Evolutionary conservation across 2,888 invertebrate genomes (phyloP).

Genomic region (Latrodectus hesperus): DNA sequence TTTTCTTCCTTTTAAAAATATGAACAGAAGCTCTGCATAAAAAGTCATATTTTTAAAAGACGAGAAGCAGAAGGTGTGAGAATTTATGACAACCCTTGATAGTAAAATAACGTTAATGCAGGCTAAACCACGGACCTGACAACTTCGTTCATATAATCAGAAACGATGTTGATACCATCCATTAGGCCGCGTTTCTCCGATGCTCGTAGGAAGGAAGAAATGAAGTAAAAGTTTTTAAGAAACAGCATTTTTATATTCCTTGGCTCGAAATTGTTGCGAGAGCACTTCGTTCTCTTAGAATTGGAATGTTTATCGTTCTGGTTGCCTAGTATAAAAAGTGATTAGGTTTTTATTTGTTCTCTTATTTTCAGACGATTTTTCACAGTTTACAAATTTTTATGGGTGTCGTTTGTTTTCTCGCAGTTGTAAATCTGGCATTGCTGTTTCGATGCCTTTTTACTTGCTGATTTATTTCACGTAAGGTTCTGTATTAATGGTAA

Average conservation of each 20-base stretch:
- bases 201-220: constrained; percentile 2
- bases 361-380: constrained; percentile 25
- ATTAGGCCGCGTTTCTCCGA: constrained; percentile 21
- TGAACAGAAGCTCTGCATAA: too few relatives aligned
- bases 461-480: too few relatives aligned
- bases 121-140: neutral
- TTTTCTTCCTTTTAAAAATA: too few relatives aligned
- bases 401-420: too few relatives aligned
- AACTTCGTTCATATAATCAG: constrained; percentile 23
- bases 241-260: too few relatives aligned
- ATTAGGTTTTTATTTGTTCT: constrained; percentile 13
- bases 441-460: too few relatives aligned
- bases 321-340: neutral
- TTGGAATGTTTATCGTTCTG: constrained; percentile 44
- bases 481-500: too few relatives aligned
- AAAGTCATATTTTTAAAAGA: too few relatives aligned
- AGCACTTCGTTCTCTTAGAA: neutral
- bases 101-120: neutral
- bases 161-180: constrained; percentile 56
- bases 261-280: too few relatives aligned
- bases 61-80: constrained; percentile 9
- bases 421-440: too few relatives aligned
- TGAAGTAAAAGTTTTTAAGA: constrained; percentile 10
- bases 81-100: neutral
- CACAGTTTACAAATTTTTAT: constrained; percentile 9